A percentile compares a stretch with the other conserved stretches of the same genome.
phyloP scores from a whole-genome alignment of 2,888 invertebrate species.

The Diplolepis rosae region DNA sequence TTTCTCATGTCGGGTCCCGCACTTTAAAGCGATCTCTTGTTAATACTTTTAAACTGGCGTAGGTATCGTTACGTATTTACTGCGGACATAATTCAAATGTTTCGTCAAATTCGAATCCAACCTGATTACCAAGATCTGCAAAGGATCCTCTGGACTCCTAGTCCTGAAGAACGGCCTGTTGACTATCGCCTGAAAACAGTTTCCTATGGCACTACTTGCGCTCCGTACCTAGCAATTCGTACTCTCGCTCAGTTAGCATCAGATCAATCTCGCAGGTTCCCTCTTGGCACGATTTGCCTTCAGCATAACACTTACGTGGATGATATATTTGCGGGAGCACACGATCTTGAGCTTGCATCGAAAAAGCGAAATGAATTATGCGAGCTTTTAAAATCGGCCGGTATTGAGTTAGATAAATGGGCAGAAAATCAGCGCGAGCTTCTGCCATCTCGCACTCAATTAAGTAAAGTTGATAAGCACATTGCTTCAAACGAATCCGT shows the following conservation, averaged over 20 bases:
- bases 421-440: slow-evolving; percentile 21
- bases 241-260: background rate
- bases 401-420: slow-evolving; percentile 34
- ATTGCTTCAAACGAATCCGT: slow-evolving; percentile 12
- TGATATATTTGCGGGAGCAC: slow-evolving; percentile 28
- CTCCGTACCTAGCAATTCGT: slow-evolving; percentile 4
- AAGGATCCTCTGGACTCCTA: background rate
- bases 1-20: slow-evolving; percentile 32
- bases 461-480: background rate
- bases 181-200: too few relatives aligned
- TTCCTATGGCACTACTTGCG: too few relatives aligned
- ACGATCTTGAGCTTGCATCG: slow-evolving; percentile 21
- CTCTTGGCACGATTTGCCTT: slow-evolving; percentile 8
- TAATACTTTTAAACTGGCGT: slow-evolving; percentile 29
- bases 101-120: background rate
- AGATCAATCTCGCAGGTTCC: background rate
- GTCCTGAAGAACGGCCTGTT: background rate
- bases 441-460: background rate
- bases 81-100: background rate
- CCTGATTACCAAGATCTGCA: background rate
- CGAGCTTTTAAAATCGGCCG: slow-evolving; percentile 10
- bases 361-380: slow-evolving; percentile 6
- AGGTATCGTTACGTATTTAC: slow-evolving; percentile 12
- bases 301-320: background rate
- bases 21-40: slow-evolving; percentile 31